Evolutionary conservation across 2,113 vertebrate genomes (phyloP), one percentile per base, ranked within the genome.

Genomic region (Myotis davidii): DNA sequence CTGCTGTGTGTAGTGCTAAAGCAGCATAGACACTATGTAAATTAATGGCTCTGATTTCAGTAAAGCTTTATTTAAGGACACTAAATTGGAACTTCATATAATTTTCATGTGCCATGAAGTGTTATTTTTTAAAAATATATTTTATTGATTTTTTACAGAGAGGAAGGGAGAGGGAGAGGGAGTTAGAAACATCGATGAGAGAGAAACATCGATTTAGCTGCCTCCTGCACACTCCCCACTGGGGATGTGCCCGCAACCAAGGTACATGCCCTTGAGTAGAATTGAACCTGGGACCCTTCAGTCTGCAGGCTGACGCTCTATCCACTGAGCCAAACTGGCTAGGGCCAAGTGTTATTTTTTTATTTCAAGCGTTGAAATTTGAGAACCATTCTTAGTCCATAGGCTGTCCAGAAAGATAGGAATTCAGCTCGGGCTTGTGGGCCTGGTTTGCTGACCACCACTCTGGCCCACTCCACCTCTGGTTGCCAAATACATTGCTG

Each of bases 11-110:
- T 1, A 37, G 25, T 32, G 25, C 27, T n/a, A 81, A 84, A 42
- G 16, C 32, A 25, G 9, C 45, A 0, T 12, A 6, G 21, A 45
- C 5, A 1, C 1, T 2, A 11, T 14, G 0, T 61, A 18, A 64
- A 50, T 1, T 20, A 72, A 18, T 5, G 12, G n/a, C 67, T 3
- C 2, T 3, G 5, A 4, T 54, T 74, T 37, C 4, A 54, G 32
- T 13, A 13, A 65, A 82, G 37, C 72, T 82, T 85, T 9, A 56
- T 20, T 13, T 23, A 6, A 10, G 18, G 29, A 52, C 25, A 64
- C 4, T 25, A 6, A 42, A 50, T n/a, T 61, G 37, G 34, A 81
- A 95, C 56, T 59, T 84, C 42, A 20, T 64, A 9, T 56, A 45
- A 65, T 83, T 95, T 56, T 83, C 72, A 50, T 16, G 39, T 39